Evolutionary conservation across 35 echinoderm and acorn worm genomes (phyloP), one percentile per base, ranked within the genome.

Genomic region (Apostichopus parvimensis): DNA sequence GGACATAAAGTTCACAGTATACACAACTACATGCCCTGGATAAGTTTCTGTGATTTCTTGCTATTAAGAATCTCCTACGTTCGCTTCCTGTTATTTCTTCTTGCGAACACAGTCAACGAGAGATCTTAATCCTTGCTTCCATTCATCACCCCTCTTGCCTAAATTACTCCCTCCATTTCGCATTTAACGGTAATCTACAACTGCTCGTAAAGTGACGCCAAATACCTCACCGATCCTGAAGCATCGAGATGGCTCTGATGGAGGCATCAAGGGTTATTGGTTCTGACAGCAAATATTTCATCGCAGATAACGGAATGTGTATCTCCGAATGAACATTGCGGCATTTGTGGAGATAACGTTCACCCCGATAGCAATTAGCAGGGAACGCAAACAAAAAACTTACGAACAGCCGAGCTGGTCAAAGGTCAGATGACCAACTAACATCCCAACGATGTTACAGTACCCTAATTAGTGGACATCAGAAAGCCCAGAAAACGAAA

Each of bases 241-340:
- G 56, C 81, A 58, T 25, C 54, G 20, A 59, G 53, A 18, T 18
- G 71, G 17, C 24, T 84, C 57, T 84, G 81, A 84, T 84, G 81
- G 81, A 84, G 81, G 81, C 81, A 84, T 84, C 81, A 84, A 20
- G 8, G 54, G 55, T 84, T 84, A 84, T 84, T 84, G 81, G 81
- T 21, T 84, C 81, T 84, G 81, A 84, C 81, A 84, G 81, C 15
- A 84, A 84, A 84, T 84, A 84, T 84, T 57, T 84, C 81, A 84
- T 59, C 8, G 24, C 25, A 52, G 81, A 84, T 84, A 58, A 58
- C 54, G 81, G 81, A 84, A 84, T 84, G 81, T 84, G 81, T n/a
- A 84, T 20, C 11, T 22, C n/a, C 8, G 24, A 8, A 58, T 22
- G 53, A 84, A 84, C 54, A 84, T 84, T 84, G 81, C 54, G 55